Conservation (phyloP, 2,888 invertebrate species). For the Drosophila quinaria region DNA sequence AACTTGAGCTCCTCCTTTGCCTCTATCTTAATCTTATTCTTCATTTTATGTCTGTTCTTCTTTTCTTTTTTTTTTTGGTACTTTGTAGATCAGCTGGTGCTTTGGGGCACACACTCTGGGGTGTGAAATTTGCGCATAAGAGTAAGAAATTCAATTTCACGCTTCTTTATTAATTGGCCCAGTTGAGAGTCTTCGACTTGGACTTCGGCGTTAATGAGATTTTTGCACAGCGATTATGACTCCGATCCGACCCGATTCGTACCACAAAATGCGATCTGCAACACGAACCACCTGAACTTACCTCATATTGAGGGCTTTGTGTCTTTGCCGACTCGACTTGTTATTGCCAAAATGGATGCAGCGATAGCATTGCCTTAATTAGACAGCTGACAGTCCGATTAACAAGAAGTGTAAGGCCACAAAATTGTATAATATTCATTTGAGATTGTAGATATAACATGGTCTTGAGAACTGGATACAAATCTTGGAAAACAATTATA, state of each 20-base stretch:
- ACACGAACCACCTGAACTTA: slow-evolving; percentile 20
- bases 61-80: slow-evolving; percentile 22
- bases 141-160: slow-evolving; percentile 79
- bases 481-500: background rate
- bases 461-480: background rate
- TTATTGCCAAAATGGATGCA: slow-evolving; percentile 18
- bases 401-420: slow-evolving; percentile 6
- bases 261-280: slow-evolving; percentile 16
- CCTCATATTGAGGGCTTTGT: slow-evolving; percentile 40
- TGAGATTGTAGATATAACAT: background rate
- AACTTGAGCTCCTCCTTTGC: slow-evolving; percentile 1
- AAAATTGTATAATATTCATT: background rate
- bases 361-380: slow-evolving; percentile 64
- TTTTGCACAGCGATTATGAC: slow-evolving; percentile 67
- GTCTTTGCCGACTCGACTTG: slow-evolving; percentile 54
- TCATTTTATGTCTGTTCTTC: background rate
- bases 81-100: slow-evolving; percentile 38
- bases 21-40: slow-evolving; percentile 33
- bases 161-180: slow-evolving; percentile 80
- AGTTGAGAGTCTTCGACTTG: slow-evolving; percentile 41
- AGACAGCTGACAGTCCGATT: slow-evolving; percentile 68
- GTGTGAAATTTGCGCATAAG: slow-evolving; percentile 72
- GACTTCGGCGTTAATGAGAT: slow-evolving; percentile 70
- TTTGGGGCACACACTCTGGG: slow-evolving; percentile 50
- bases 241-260: background rate